Conservation (phyloP, 1,140 invertebrate genomes). For the Drosophila santomea region DNA sequence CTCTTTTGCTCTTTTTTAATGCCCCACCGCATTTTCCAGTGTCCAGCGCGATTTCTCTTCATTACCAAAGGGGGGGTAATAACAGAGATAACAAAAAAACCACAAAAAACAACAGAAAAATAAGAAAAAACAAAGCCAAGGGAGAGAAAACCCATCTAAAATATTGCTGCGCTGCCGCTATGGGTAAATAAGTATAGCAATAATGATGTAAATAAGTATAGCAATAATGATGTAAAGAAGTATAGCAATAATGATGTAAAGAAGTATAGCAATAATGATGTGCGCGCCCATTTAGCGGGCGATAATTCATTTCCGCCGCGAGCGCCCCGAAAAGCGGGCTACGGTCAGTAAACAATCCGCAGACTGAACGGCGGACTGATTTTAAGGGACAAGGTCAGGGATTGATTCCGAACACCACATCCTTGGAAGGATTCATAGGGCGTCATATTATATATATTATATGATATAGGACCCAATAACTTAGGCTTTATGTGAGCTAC, state of each 20-base stretch:
- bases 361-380: constrained; percentile 31
- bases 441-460: too few relatives aligned
- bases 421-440: neutral
- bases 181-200: constrained; percentile 28
- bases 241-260: constrained; percentile 53
- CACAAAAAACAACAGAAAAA: neutral
- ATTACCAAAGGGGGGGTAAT: constrained; percentile 26
- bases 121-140: neutral
- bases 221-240: constrained; percentile 54
- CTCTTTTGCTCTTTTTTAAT: constrained; percentile 3
- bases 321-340: constrained; percentile 36
- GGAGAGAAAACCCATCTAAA: neutral
- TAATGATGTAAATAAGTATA: constrained; percentile 39
- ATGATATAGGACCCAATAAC: neutral
- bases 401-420: constrained; percentile 16
- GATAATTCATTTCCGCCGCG: constrained; percentile 73
- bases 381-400: constrained; percentile 18
- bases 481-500: too few relatives aligned
- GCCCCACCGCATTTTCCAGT: constrained; percentile 4
- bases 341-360: constrained; percentile 40
- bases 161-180: constrained; percentile 14
- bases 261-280: constrained; percentile 49
- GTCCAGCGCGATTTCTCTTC: constrained; percentile 59
- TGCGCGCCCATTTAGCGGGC: constrained; percentile 65
- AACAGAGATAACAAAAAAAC: neutral